Evolutionary conservation across 2,888 invertebrate genomes (phyloP), one percentile per base, ranked within the genome.

Genomic region (Dryococelus australis): DNA sequence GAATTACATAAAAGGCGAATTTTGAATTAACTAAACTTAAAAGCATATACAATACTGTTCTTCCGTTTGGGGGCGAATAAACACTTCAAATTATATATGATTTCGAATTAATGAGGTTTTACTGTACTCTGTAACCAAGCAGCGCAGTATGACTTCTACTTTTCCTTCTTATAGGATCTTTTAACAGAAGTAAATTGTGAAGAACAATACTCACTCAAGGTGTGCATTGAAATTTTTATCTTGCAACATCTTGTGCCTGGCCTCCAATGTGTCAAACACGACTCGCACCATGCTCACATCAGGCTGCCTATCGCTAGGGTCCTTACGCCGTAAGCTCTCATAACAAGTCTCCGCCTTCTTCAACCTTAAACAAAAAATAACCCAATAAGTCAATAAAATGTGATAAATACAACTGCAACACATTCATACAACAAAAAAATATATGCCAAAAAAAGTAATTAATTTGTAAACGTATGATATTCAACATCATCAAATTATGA

Each of bases 201-300:
- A 47, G 47, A 47, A 16, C 47, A 47, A 47, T 65, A 89, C 90
- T 89, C 88, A 90, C 91, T 87, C 86, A n/a, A 91, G 87, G 83
- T 90, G 90, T 9, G 89, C 87, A 85, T 89, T 89, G 79, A 91
- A 90, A 43, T 88, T 87, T 87, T 90, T 89, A 88, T 91, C 90
- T 65, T 90, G 90, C 65, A 95, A 91, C 88, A 94, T 92, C 90
- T 92, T 93, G 89, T 93, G 94, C 89, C 94, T 93, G 8, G 93
- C 90, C 91, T 94, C 94, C 0, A 95, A 91, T 88, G 94, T 94
- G 87, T 94, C 93, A 89, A 94, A 94, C 65, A 95, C 92, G 84
- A 94, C 91, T 90, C 94, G 94, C 35, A 94, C 93, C 90, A 95
- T 94, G 81, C 94, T 93, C 87, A 92, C 91, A 89, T 94, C 94